phyloP scores from a whole-genome alignment of 2,888 invertebrate species.

The Noctua fimbriata region DNA sequence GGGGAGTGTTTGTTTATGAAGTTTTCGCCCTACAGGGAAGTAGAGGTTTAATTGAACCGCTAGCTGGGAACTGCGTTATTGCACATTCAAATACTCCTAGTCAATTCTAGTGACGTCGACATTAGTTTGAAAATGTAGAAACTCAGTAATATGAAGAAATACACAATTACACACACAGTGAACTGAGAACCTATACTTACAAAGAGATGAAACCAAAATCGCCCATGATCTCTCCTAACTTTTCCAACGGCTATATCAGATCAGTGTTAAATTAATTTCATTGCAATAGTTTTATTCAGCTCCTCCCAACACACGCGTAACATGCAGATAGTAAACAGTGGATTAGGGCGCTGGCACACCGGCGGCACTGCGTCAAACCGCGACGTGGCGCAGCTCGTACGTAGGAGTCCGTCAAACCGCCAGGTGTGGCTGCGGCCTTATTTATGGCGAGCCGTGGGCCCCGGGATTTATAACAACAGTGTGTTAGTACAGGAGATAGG shows the following conservation, averaged over 20 bases:
- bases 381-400: constrained; percentile 61
- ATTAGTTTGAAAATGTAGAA: background rate
- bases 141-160: background rate
- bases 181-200: no score
- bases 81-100: background rate
- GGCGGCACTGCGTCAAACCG: constrained; percentile 70
- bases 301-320: background rate
- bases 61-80: background rate
- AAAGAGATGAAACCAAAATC: background rate
- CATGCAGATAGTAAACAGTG: constrained; percentile 45
- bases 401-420: constrained; percentile 83
- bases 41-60: background rate
- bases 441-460: constrained; percentile 81
- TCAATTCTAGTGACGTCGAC: background rate
- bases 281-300: background rate
- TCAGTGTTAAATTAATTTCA: background rate
- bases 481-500: constrained; percentile 65
- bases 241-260: background rate
- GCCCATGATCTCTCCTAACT: background rate
- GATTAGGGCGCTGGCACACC: constrained; percentile 70
- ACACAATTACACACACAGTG: no score
- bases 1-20: constrained; percentile 41
- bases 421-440: constrained; percentile 82
- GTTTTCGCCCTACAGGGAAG: background rate
- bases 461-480: constrained; percentile 78